Base-by-base conservation (phyloP, 2,797 vertebrate genomes). In the Lithobates pipiens region DNA sequence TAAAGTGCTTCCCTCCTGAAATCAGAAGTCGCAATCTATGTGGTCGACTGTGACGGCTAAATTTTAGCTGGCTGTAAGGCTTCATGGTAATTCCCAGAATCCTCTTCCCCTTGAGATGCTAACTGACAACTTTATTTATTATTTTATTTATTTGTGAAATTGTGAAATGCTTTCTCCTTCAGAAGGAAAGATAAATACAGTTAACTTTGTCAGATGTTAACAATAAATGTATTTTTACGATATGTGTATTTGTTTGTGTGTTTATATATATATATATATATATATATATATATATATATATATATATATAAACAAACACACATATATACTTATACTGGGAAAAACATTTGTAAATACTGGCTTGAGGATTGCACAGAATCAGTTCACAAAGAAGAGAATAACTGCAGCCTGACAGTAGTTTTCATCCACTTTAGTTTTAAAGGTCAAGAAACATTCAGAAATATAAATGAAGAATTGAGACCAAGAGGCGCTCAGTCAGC, bases 1-100 rank as follows among this genome's bases (percentile, higher is more conserved):
- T 78, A 63, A 18, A 85, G 32, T 65, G 46, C 44, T 73, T 63
- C 68, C 74, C 27, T 50, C 13, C 25, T 44, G 68, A 82, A 39
- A 69, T 78, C 82, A 77, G 46, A 57, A 71, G 71, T 25, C 29
- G 42, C 77, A 85, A 85, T 81, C 77, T 82, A 76, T 77, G 73
- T 81, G 69, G 73, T 27, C 32, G 27, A 77, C 39, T 77, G 70
- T 69, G 77, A 85, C 50, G 15, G 81, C n/a, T 23, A 25, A 65
- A 65, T 65, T 65, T 23, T 65, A 65, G 61, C 61, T 65, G 61
- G 61, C 25, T 23, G n/a, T 65, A n/a, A 63, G 61, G 61, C n/a
- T 63, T 63, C 61, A 63, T 63, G n/a, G 2, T 9, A 65, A 65
- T 25, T 25, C n/a, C n/a, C 11, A 65, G n/a, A 65, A 25, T 65